Evolutionary conservation across 2,113 vertebrate species (phyloP).

Genomic region (Pituophis catenifer): DNA sequence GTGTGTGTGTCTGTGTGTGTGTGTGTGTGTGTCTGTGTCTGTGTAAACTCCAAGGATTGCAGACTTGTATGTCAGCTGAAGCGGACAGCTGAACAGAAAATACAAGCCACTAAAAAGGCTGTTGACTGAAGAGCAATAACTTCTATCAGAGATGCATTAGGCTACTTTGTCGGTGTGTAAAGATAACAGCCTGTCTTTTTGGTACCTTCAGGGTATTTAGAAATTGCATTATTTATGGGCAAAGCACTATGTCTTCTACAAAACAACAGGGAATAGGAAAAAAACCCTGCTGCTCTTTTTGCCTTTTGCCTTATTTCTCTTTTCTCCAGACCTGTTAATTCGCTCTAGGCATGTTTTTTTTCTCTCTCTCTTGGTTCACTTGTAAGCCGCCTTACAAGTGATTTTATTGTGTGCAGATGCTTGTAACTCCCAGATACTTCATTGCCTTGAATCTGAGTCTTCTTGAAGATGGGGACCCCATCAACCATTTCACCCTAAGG

Average conservation of each 20-base stretch:
- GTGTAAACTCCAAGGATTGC: not conserved
- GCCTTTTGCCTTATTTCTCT: not conserved
- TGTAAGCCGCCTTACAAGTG: not conserved
- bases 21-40: not conserved
- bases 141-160: not conserved
- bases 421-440: not conserved
- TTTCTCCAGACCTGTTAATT: not conserved
- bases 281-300: not conserved
- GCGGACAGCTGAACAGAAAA: not conserved
- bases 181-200: not conserved
- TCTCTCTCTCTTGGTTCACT: not conserved
- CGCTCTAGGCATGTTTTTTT: not conserved
- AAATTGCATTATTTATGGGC: not conserved
- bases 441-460: not conserved
- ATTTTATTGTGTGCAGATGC: not conserved
- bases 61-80: not conserved
- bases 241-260: not conserved
- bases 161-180: not conserved
- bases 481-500: not conserved
- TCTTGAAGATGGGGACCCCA: not conserved
- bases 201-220: not conserved
- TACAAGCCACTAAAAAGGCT: not conserved
- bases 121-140: not conserved
- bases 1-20: no score
- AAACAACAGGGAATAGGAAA: not conserved